phyloP scores from a whole-genome alignment of 64 coral and sea anemone genomes.

The Anthopleura sola region DNA sequence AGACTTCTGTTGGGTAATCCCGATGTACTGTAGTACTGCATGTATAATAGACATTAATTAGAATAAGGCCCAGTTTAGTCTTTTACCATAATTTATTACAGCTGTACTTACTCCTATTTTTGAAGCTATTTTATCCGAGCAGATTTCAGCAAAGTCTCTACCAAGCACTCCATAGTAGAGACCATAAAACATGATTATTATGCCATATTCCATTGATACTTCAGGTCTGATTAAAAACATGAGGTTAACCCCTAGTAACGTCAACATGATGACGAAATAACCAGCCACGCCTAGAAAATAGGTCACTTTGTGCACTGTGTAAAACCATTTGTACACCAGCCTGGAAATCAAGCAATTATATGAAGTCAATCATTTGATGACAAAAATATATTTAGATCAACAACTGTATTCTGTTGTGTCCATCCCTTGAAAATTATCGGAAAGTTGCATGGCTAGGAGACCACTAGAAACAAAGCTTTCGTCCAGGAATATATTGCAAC shows the following conservation, averaged over 20 bases:
- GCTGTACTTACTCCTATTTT: conserved; percentile 94
- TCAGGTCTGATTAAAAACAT: conserved; percentile 86
- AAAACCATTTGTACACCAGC: conserved; percentile 98
- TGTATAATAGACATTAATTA: background rate
- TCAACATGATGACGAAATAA: conserved; percentile 88
- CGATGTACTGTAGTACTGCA: conserved; percentile 76
- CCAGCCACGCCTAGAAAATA: conserved; percentile 86
- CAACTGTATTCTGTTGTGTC: no score
- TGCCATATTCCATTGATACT: conserved; percentile 90
- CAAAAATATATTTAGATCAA: no score
- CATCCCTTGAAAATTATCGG: no score
- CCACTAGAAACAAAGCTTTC: no score
- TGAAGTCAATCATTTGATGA: background rate
- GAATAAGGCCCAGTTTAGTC: no score
- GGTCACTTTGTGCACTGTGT: conserved; percentile 85
- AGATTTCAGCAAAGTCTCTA: conserved; percentile 99
- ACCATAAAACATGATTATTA: conserved; percentile 92
- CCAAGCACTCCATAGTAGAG: conserved; percentile 97
- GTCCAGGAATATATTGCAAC: no score
- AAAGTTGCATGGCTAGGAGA: no score
- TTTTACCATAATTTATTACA: no score
- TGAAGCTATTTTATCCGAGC: conserved; percentile 98
- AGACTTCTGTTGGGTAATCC: conserved; percentile 88
- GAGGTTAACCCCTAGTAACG: conserved; percentile 84
- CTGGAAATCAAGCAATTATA: conserved; percentile 12